Evolutionary conservation across 2,113 vertebrate species (phyloP).

Genomic region (Gnathonemus echidnorhynchus): DNA sequence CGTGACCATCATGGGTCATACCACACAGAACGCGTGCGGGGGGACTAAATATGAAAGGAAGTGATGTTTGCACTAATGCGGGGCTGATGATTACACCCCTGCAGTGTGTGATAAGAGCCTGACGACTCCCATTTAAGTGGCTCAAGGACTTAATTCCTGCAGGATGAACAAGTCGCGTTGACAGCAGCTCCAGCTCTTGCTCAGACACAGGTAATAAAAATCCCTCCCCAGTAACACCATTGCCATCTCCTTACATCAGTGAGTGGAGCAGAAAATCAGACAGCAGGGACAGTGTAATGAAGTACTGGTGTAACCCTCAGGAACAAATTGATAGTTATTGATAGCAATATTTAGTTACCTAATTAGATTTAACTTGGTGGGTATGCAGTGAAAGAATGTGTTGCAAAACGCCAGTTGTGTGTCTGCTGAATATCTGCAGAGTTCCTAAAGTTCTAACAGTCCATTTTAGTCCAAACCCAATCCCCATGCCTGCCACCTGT

Average conservation of each 20-base stretch:
- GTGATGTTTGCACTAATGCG: not conserved
- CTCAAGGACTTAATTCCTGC: conserved; percentile 4
- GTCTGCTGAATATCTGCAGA: not conserved
- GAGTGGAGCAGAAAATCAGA: not conserved
- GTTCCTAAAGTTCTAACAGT: not conserved
- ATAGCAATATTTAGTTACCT: not conserved
- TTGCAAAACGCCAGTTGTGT: not conserved
- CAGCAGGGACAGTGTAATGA: not conserved
- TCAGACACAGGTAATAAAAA: not conserved
- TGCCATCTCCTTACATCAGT: not conserved
- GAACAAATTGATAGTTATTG: not conserved
- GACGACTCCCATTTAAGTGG: not conserved
- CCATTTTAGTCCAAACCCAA: not conserved
- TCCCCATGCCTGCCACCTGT: not conserved
- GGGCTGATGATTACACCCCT: not conserved
- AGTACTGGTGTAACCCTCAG: not conserved
- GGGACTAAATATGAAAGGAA: not conserved
- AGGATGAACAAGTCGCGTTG: not conserved
- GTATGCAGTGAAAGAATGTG: not conserved
- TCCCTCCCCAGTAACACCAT: not conserved
- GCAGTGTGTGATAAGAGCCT: not conserved
- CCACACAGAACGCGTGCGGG: not conserved
- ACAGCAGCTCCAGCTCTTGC: not conserved
- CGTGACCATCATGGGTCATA: not conserved
- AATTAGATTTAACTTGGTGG: not conserved